A percentile compares a stretch with the other conserved stretches of the same genome.
Conservation (phyloP, 2,113 vertebrate genomes). For the Rhea americana region DNA sequence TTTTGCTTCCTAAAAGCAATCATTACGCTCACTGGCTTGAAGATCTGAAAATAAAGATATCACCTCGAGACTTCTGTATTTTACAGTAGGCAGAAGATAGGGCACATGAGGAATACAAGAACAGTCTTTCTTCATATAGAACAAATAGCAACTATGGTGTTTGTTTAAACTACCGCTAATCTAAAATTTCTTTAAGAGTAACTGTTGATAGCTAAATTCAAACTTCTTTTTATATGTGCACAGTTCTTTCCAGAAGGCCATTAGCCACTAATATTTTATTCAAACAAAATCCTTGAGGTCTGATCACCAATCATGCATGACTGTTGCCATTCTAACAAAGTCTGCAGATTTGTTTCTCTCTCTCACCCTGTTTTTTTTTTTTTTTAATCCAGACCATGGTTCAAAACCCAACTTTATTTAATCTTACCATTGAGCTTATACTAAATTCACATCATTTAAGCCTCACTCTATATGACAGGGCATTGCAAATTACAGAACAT, state of each 20-base stretch:
- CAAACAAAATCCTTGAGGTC: background rate
- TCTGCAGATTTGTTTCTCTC: background rate
- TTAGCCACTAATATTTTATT: background rate
- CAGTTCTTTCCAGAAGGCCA: background rate
- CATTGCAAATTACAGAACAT: background rate
- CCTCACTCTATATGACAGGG: background rate
- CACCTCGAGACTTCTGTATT: background rate
- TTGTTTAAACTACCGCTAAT: background rate
- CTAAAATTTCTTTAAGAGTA: background rate
- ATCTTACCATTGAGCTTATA: background rate
- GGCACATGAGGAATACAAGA: rapidly evolving
- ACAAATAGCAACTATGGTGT: background rate
- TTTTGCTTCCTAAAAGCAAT: background rate
- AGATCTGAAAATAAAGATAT: background rate
- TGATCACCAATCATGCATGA: background rate
- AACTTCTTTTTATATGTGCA: background rate
- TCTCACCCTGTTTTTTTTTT: background rate
- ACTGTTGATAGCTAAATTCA: background rate
- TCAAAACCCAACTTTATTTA: background rate
- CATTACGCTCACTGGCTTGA: background rate
- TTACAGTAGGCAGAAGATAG: background rate
- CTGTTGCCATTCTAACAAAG: background rate
- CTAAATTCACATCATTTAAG: background rate
- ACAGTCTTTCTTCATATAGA: background rate
- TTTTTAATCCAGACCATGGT: background rate